These are phyloP conservation scores for Geotrupes spiniger DNA, from an alignment of 2,888 invertebrate species.

Conservation along the genomic window DNA sequence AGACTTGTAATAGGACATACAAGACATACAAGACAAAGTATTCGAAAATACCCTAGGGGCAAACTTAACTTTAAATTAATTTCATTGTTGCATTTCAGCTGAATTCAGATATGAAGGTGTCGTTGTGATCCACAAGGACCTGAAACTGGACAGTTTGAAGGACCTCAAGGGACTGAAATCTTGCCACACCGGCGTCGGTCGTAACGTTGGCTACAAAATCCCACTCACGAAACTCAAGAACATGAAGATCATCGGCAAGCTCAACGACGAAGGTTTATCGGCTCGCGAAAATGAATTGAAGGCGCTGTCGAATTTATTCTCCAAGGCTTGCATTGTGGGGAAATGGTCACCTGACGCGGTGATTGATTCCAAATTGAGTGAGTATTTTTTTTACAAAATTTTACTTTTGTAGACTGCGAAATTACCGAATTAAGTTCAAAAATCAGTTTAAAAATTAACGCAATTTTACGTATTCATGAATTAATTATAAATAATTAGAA, in stretches of 20 bases:
- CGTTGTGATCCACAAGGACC: constrained; percentile 73
- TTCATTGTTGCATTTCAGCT: constrained; percentile 53
- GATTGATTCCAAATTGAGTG: constrained; percentile 70
- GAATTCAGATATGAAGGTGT: constrained; percentile 80
- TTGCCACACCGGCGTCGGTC: constrained; percentile 83
- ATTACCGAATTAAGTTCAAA: too few species aligned
- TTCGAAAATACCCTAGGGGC: too few species aligned
- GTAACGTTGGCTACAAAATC: constrained; percentile 87
- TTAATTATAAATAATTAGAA: too few species aligned
- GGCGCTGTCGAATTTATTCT: constrained; percentile 76
- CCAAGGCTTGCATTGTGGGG: constrained; percentile 82
- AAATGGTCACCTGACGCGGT: constrained; percentile 74
- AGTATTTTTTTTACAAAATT: constrained; percentile 42
- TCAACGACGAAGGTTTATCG: constrained; percentile 67
- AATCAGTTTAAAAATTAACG: too few species aligned
- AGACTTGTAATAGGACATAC: too few species aligned
- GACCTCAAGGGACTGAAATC: constrained; percentile 75
- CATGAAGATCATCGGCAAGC: constrained; percentile 62
- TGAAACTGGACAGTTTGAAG: constrained; percentile 64
- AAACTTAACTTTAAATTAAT: too few species aligned
- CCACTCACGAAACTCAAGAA: constrained; percentile 76
- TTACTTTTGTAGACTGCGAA: not conserved
- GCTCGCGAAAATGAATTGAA: constrained; percentile 79
- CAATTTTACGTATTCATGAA: too few species aligned
- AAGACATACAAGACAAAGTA: too few species aligned